A percentile compares a stretch with the other conserved stretches of the same genome.
phyloP scores from a whole-genome alignment of 2,797 vertebrate species.

The Hypotaenidia okinawae region DNA sequence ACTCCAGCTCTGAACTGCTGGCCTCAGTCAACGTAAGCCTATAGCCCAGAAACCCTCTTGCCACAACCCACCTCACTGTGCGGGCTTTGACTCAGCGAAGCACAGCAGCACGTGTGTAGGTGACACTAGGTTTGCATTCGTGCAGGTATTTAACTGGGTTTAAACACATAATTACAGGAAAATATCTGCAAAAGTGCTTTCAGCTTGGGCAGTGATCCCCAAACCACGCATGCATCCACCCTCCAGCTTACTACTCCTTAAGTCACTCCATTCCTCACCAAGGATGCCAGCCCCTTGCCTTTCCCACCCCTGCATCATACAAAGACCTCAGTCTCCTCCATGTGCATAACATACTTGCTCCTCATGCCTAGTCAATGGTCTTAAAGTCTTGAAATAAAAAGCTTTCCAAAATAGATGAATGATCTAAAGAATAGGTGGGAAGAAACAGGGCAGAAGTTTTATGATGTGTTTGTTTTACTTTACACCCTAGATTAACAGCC shows the following conservation, averaged over 20 bases:
- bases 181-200: not conserved
- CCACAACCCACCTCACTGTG: not conserved
- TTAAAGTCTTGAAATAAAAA: not conserved
- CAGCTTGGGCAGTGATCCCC: not conserved
- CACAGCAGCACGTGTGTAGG: not conserved
- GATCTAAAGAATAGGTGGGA: not conserved
- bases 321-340: not conserved
- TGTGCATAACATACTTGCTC: not conserved
- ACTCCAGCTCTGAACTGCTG: not conserved
- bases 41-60: not conserved
- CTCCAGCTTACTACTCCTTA: not conserved
- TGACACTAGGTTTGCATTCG: not conserved
- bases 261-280: not conserved
- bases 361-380: not conserved
- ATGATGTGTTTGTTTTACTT: not conserved
- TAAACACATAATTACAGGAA: not conserved
- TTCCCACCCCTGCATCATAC: not conserved
- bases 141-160: not conserved
- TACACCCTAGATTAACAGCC: not conserved
- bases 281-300: not conserved
- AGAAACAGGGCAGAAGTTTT: not conserved
- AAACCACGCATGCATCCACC: fast-evolving
- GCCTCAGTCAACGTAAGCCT: not conserved
- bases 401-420: not conserved
- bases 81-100: not conserved